These are phyloP conservation scores for Coreoperca whiteheadi DNA, from an alignment of 2,113 vertebrate genomes.

Conservation along the genomic window DNA sequence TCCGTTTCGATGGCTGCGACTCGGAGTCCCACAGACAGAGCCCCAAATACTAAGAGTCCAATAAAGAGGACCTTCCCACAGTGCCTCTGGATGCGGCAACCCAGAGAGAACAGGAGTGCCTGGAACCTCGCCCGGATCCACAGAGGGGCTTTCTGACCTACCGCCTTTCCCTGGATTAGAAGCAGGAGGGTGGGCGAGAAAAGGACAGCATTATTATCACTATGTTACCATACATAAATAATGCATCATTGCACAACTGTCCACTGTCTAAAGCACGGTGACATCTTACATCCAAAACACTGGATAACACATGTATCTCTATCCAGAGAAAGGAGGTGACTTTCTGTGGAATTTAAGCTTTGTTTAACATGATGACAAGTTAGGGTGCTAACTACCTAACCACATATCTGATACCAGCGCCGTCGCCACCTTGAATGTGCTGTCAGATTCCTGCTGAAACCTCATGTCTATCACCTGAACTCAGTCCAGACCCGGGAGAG, in stretches of 20 bases:
- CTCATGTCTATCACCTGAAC: conserved; percentile 8
- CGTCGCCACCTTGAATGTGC: neutral
- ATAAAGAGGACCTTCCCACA: conserved; percentile 98
- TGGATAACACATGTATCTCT: too few species aligned
- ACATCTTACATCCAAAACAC: too few species aligned
- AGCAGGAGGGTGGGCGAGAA: conserved; percentile 63
- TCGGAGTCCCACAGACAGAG: conserved; percentile 94
- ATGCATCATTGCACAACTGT: conserved; percentile 4
- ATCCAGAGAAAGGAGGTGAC: neutral
- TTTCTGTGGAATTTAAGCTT: neutral
- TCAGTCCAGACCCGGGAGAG: neutral
- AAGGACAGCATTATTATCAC: conserved; percentile 48
- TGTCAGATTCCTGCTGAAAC: conserved; percentile 22
- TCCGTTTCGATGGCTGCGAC: conserved; percentile 96
- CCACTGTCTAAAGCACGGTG: too few species aligned
- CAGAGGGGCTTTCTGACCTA: conserved; percentile 91
- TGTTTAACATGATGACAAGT: neutral
- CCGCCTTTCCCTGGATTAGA: conserved; percentile 88
- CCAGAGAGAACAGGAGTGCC: conserved; percentile 95
- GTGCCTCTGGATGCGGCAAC: conserved; percentile 96
- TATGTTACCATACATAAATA: conserved; percentile 35
- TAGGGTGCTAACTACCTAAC: conserved; percentile 11
- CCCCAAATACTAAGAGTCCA: conserved; percentile 95
- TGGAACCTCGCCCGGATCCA: conserved; percentile 97
- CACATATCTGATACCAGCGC: neutral